Base-by-base conservation (phyloP, 2,113 vertebrate species). In the Gymnogyps californianus region DNA sequence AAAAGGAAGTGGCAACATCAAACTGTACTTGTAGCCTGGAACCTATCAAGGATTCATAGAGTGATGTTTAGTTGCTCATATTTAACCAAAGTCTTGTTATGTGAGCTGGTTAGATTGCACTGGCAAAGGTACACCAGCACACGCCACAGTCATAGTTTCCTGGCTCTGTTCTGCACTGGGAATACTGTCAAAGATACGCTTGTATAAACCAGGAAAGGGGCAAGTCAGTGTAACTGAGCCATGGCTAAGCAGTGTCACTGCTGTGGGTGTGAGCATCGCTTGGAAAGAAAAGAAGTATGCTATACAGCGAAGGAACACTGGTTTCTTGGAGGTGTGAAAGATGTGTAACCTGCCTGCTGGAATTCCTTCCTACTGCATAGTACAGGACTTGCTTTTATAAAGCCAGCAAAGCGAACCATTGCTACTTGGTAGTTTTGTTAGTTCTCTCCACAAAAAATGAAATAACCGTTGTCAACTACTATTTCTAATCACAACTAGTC, bases 301-400 rank as follows among this genome's bases (percentile, higher is more conserved):
- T 66, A 1, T 18, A 18, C 10, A 79, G 38, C 0, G 0, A 90
- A 46, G 47, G 14, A 87, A 36, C 0, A 1, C 40, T 52, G 11
- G 13, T 61, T 80, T 90, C 38, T 51, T 34, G 19, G 40, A 85
- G 28, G 24, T 84, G 44, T 87, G 80, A 84, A 82, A 36, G 29
- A 55, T 34, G 5, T 55, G 38, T 76, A 76, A 90, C 32, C 66
- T 85, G 34, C 65, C 77, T 75, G 42, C 69, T 82, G 38, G 44
- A 89, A 72, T 65, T 87, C 16, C 57, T 94, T 71, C 36, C 55
- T 91, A 9, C 40, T 78, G 18, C 19, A 0, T 7, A 62, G n/a
- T 26, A 36, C 46, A 66, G 34, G 62, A 67, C 21, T 71, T 51
- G 4, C 38, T 77, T 91, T 70, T 58, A 51, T 22, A 86, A 83